phyloP scores from a whole-genome alignment of 2,113 vertebrate genomes.

The Hiodon tergisus region DNA sequence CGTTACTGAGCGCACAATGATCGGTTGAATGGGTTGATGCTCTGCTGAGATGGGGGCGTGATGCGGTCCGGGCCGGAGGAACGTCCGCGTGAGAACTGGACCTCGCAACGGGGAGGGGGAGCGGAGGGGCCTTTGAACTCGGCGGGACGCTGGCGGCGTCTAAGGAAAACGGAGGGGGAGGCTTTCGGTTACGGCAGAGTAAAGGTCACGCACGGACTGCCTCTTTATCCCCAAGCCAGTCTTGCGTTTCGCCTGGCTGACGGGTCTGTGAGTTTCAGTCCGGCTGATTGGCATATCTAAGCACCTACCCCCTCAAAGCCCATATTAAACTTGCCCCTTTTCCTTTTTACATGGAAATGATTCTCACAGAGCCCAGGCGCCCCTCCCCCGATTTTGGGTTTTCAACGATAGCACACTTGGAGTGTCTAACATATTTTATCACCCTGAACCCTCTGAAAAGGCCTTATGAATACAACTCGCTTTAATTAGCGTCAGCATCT shows the following conservation, averaged over 20 bases:
- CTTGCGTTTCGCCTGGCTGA: not conserved
- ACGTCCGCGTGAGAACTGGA: not conserved
- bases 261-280: not conserved
- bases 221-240: not conserved
- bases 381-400: no score
- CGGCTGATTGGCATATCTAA: not conserved
- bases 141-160: not conserved
- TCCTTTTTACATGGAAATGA: no score
- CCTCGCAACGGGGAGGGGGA: not conserved
- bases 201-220: not conserved
- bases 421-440: no score
- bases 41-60: no score
- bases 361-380: no score
- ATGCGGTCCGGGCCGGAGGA: no score
- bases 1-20: not conserved
- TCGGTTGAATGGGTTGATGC: not conserved
- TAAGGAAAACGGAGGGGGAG: not conserved
- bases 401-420: no score
- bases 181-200: not conserved
- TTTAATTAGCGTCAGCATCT: no score
- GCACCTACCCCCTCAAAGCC: no score
- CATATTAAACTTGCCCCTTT: no score
- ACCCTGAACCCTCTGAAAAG: no score
- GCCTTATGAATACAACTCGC: no score
- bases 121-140: constrained; percentile 9